Conservation (phyloP, 2,113 vertebrate species). For the Ascaphus truei region DNA sequence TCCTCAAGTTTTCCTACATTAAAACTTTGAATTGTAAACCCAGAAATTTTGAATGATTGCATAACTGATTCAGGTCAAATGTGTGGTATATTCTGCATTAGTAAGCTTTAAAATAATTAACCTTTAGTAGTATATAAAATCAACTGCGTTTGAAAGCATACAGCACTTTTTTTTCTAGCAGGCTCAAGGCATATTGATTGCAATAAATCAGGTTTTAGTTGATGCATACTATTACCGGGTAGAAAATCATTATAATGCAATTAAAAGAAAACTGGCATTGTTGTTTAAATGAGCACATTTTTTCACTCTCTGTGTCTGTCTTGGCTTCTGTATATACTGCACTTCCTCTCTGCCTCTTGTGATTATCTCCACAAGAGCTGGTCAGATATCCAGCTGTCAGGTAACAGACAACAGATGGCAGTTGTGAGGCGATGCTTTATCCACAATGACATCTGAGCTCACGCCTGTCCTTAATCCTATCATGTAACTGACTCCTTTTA, state of each 20-base stretch:
- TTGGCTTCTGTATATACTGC: background rate
- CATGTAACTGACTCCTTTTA: conserved; percentile 52
- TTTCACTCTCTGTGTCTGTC: conserved; percentile 30
- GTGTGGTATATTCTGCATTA: too few species aligned
- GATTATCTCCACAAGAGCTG: conserved; percentile 51
- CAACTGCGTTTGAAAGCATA: background rate
- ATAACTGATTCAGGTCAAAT: too few species aligned
- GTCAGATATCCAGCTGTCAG: conserved; percentile 68
- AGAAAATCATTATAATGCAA: conserved; percentile 68
- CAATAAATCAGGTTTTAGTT: conserved; percentile 56
- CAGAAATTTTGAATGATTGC: background rate
- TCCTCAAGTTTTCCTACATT: too few species aligned
- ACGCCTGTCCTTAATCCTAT: conserved; percentile 54
- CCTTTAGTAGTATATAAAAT: background rate
- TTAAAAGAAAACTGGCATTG: conserved; percentile 61
- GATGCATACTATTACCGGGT: conserved; percentile 54
- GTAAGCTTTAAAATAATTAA: background rate
- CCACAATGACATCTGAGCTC: conserved; percentile 55
- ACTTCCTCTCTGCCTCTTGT: conserved; percentile 47
- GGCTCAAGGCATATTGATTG: conserved; percentile 57
- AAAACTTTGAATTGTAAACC: too few species aligned
- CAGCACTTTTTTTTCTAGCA: conserved; percentile 51
- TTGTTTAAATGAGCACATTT: conserved; percentile 45
- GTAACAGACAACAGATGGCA: conserved; percentile 68
- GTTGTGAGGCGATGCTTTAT: conserved; percentile 50